Conservation (phyloP, 2,797 vertebrate species). For the Amblyraja radiata region DNA sequence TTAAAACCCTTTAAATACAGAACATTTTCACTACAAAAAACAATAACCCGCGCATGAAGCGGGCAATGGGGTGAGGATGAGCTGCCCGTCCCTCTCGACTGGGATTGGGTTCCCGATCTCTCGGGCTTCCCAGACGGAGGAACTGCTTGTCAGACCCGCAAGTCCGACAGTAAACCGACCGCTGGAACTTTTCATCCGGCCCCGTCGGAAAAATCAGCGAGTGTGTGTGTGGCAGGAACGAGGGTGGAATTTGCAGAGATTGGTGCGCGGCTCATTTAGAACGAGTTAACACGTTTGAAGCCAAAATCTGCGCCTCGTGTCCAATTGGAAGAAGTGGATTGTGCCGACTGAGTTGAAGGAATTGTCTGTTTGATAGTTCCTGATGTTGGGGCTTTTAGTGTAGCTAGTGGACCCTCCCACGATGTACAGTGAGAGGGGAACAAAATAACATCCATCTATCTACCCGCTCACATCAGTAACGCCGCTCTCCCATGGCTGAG, state of each 20-base stretch:
- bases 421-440: not conserved
- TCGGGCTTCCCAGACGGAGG: not conserved
- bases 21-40: slow-evolving; percentile 85
- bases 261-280: not conserved
- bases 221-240: not conserved
- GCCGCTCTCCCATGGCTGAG: too few species aligned
- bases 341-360: not conserved
- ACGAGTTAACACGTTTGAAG: not conserved
- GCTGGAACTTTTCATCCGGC: not conserved
- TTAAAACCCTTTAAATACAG: slow-evolving; percentile 66
- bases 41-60: slow-evolving; percentile 68
- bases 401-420: not conserved
- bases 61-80: not conserved
- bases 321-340: not conserved
- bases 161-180: not conserved
- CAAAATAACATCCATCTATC: not conserved
- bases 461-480: not conserved
- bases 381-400: not conserved
- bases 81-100: not conserved
- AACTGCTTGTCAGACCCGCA: not conserved
- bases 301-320: not conserved
- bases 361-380: too few species aligned
- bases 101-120: too few species aligned
- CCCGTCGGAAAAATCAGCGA: not conserved
- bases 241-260: not conserved